A percentile compares a stretch with the other conserved stretches of the same genome.
phyloP scores from a whole-genome alignment of 2,797 vertebrate species.

The Chloroceryle inda region DNA sequence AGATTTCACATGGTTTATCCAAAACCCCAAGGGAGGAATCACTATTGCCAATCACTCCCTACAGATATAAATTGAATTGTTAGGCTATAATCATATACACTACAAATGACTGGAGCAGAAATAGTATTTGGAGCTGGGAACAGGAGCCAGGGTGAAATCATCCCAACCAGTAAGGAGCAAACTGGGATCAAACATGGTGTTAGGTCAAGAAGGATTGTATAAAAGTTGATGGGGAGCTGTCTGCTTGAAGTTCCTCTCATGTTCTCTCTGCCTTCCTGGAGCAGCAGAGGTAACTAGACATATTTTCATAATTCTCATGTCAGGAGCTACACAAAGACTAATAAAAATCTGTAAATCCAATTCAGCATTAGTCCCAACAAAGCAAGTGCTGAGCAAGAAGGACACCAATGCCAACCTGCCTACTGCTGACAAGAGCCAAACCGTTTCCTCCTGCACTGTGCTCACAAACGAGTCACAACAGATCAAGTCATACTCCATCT shows the following conservation, averaged over 20 bases:
- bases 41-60: neutral
- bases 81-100: neutral
- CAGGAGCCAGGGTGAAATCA: neutral
- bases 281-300: neutral
- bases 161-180: neutral
- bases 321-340: neutral
- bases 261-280: neutral
- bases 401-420: neutral
- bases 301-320: neutral
- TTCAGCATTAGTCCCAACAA: neutral
- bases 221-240: neutral
- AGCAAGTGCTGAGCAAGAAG: neutral
- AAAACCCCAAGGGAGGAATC: neutral
- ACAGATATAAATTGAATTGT: neutral
- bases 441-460: rapidly evolving
- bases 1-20: neutral
- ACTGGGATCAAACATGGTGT: neutral
- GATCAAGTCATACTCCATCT: neutral
- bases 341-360: neutral
- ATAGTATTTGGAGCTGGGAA: neutral
- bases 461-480: rapidly evolving
- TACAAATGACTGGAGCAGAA: neutral
- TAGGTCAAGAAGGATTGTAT: neutral
- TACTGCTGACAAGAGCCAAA: neutral
- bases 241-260: neutral